These are phyloP conservation scores for Hemicrepidius hirtus DNA, from an alignment of 2,888 invertebrate species.

Conservation along the genomic window DNA sequence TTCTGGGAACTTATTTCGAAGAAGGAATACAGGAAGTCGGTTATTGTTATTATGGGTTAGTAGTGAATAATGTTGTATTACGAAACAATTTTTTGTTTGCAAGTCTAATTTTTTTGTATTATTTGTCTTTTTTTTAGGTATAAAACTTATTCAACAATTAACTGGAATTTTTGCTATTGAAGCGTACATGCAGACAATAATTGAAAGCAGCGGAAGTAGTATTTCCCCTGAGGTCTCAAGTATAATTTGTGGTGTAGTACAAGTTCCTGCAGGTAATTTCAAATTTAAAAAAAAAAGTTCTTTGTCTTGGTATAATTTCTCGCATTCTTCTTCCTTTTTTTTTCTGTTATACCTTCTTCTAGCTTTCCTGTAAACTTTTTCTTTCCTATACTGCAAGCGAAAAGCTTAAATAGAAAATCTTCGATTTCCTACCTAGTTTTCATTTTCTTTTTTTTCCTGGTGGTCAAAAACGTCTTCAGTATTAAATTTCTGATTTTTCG, in stretches of 20 bases:
- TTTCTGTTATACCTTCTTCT: too few relatives aligned
- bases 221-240: conserved; percentile 75
- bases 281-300: too few relatives aligned
- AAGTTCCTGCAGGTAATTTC: conserved; percentile 73
- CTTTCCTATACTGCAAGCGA: too few relatives aligned
- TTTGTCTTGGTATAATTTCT: too few relatives aligned
- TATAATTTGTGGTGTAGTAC: conserved; percentile 77
- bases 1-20: conserved; percentile 66
- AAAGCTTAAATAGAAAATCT: too few relatives aligned
- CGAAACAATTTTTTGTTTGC: not conserved
- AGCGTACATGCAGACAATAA: conserved; percentile 78
- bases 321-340: too few relatives aligned
- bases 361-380: too few relatives aligned
- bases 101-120: not conserved
- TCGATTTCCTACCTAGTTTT: too few relatives aligned
- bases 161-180: conserved; percentile 77
- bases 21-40: conserved; percentile 59
- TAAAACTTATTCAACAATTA: conserved; percentile 77
- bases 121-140: conserved; percentile 67
- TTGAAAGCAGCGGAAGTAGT: conserved; percentile 73
- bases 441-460: too few relatives aligned
- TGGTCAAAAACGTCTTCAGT: too few relatives aligned
- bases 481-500: too few relatives aligned
- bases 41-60: conserved; percentile 73
- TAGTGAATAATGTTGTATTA: not conserved